A percentile compares a stretch with the other conserved stretches of the same genome.
Evolutionary conservation across 2,113 vertebrate genomes (phyloP).

Genomic region (Callopanchax toddi): DNA sequence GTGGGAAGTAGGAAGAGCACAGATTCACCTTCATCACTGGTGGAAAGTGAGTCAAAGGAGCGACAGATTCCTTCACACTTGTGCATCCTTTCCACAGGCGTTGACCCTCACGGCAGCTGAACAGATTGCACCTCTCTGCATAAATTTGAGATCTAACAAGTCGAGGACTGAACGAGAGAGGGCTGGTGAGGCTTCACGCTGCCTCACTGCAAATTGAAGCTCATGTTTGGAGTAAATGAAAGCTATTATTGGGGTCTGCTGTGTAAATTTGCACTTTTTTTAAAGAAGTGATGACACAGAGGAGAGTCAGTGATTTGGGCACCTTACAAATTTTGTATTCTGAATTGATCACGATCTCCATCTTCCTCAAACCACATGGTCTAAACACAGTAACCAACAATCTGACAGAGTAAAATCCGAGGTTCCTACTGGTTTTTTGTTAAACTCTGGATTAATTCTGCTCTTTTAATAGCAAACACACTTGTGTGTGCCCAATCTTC

Average conservation of each 20-base stretch:
- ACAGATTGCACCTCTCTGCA: conserved; percentile 55
- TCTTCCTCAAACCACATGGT: conserved; percentile 28
- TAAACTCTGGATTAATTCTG: conserved; percentile 5
- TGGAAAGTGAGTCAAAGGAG: conserved; percentile 54
- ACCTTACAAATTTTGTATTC: conserved; percentile 31
- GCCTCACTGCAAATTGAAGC: conserved; percentile 53
- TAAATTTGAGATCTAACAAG: conserved; percentile 63
- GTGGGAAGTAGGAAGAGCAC: conserved; percentile 46
- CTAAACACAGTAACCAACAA: conserved; percentile 20
- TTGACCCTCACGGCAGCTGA: conserved; percentile 63
- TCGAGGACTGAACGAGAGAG: conserved; percentile 29
- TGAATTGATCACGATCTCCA: conserved; percentile 38
- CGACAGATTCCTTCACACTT: conserved; percentile 31
- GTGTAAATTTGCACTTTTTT: conserved; percentile 34
- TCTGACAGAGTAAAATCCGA: conserved; percentile 5
- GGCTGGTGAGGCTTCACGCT: conserved; percentile 27
- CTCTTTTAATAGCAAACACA: conserved; percentile 14
- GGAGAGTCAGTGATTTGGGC: conserved; percentile 22
- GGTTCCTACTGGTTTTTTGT: not conserved
- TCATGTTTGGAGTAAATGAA: conserved; percentile 60
- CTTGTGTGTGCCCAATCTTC: not conserved
- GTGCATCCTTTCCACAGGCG: conserved; percentile 61
- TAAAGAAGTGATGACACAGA: conserved; percentile 33
- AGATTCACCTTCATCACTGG: conserved; percentile 58
- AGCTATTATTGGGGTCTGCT: conserved; percentile 30